Conservation (phyloP, 2,113 vertebrate genomes). For the Chrysochloris asiatica region DNA sequence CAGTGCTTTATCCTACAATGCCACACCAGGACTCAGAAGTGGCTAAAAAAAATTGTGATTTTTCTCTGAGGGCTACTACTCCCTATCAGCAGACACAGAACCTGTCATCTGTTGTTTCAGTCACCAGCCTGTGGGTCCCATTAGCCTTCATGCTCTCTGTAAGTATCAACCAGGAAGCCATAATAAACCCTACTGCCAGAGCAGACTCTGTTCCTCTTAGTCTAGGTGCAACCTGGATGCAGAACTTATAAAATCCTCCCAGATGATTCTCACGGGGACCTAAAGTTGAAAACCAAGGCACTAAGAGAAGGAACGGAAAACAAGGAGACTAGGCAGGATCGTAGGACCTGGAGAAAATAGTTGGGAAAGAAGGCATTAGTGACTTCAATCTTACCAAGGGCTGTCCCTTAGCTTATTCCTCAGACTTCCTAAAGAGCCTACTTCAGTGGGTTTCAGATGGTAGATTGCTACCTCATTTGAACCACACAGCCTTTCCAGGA, state of each 20-base stretch:
- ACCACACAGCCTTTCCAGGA: neutral
- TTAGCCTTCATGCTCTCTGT: rapidly evolving
- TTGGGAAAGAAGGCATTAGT: neutral
- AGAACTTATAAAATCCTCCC: neutral
- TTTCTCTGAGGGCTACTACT: neutral
- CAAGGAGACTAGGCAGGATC: neutral
- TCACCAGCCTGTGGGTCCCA: neutral
- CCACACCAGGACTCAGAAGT: no score
- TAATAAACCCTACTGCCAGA: neutral
- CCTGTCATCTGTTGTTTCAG: neutral
- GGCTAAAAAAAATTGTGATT: neutral
- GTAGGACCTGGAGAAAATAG: neutral
- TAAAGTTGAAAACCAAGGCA: neutral
- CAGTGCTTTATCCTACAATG: no score
- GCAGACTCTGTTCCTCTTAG: neutral
- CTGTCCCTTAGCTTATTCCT: neutral
- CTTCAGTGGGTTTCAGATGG: neutral
- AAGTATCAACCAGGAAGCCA: neutral
- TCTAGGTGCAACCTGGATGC: neutral
- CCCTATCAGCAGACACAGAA: neutral
- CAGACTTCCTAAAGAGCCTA: neutral
- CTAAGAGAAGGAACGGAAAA: neutral
- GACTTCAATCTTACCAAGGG: neutral
- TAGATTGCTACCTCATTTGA: neutral
- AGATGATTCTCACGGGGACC: neutral